phyloP scores from a whole-genome alignment of 2,113 vertebrate genomes.

The Myanophis thanlyinensis region DNA sequence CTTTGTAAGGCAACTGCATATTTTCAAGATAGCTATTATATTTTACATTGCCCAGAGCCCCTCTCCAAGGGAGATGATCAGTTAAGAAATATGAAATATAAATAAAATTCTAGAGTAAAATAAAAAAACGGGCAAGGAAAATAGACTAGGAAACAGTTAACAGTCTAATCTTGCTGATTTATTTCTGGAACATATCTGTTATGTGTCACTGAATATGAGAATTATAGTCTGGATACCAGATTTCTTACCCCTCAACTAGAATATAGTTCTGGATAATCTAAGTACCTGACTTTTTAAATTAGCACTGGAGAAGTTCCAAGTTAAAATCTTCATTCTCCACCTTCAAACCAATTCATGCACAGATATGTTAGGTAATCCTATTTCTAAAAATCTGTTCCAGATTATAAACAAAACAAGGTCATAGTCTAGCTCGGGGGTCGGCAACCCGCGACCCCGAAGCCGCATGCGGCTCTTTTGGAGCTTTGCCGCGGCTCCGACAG shows the following conservation, averaged over 20 bases:
- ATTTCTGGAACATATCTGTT: not conserved
- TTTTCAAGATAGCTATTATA: not conserved
- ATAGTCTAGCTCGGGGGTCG: not conserved
- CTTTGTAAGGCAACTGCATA: not conserved
- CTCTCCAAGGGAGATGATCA: not conserved
- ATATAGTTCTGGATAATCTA: not conserved
- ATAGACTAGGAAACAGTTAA: not conserved
- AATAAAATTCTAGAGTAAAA: not conserved
- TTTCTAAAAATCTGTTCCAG: not conserved
- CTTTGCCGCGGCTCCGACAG: too few relatives aligned
- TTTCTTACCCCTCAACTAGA: not conserved
- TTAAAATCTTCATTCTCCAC: not conserved
- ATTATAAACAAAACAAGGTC: not conserved
- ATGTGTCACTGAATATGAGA: not conserved
- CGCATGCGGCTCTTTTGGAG: too few relatives aligned
- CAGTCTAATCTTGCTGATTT: not conserved
- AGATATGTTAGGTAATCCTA: not conserved
- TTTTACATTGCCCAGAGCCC: not conserved
- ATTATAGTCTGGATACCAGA: not conserved
- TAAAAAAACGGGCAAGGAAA: not conserved
- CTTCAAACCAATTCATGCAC: not conserved
- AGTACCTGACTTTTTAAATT: not conserved
- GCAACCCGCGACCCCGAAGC: too few relatives aligned
- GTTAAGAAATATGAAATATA: not conserved
- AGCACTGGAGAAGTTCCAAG: not conserved